Evolutionary conservation across 2,888 invertebrate genomes (phyloP).

Genomic region (Microctonus hyperodae): DNA sequence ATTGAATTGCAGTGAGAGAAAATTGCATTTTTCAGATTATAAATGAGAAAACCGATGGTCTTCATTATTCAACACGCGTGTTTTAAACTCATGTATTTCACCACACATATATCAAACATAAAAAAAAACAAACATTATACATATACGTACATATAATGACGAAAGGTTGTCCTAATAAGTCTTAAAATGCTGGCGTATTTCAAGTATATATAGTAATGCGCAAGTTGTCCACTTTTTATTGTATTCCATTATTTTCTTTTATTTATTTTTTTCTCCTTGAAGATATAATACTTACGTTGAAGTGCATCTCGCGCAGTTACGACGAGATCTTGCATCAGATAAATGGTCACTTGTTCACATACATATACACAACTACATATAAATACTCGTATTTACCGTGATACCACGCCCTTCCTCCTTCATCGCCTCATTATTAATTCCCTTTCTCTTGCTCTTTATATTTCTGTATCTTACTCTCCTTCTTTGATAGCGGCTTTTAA

Average conservation of each 20-base stretch:
- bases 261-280: background rate
- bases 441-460: constrained; percentile 22
- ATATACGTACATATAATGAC: background rate
- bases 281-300: background rate
- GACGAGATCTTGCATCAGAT: constrained; percentile 33
- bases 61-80: too few relatives aligned
- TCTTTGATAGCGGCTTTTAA: background rate
- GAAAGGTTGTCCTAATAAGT: background rate
- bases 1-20: background rate
- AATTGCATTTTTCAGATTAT: too few relatives aligned
- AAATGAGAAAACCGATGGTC: too few relatives aligned
- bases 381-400: too few relatives aligned
- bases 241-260: constrained; percentile 1
- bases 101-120: background rate
- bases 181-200: background rate
- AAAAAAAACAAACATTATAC: background rate
- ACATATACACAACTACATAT: too few relatives aligned
- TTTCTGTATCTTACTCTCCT: constrained; percentile 7
- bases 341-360: constrained; percentile 20
- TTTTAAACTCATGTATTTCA: too few relatives aligned
- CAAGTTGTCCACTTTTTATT: background rate
- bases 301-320: constrained; percentile 33
- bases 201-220: background rate
- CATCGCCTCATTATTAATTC: background rate
- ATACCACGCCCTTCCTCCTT: constrained; percentile 29